Base-by-base conservation (phyloP, 92 coral and sea anemone genomes). In the Phenganax subtilis region DNA sequence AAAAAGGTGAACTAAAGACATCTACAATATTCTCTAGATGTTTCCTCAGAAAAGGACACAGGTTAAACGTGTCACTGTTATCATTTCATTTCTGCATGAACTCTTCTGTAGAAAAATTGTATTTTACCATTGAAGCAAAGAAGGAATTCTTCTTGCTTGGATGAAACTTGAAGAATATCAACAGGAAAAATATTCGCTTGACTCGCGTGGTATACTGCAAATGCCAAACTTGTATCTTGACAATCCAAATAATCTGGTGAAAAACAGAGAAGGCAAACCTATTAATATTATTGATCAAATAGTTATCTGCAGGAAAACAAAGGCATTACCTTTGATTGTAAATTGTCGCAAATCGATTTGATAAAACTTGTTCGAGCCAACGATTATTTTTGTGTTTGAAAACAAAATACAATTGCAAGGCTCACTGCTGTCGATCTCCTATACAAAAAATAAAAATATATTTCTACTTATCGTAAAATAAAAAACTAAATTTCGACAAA, bases 361-460 rank as follows among this genome's bases (percentile, higher is more conserved):
- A 86, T 96, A 92, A 71, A 92, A 92, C 90, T 89, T 92, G 86
- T 90, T 93, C 16, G 96, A 92, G n/a, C 99, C 99, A 80, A 87
- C 93, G 31, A 96, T 90, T 59, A 96, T 93, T 81, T 89, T 80
- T 78, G 84, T 80, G 10, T 86, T 84, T 11, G 96, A 84, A 75
- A 96, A 96, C 83, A 92, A 87, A 66, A 96, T 90, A 75, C 99
- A 96, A 87, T 91, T 96, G 82, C 99, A 96, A 1, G 99, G 99
- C 31, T 96, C 99, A 58, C 91, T 87, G 44, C 97, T 92, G 79
- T 96, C 99, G 25, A 96, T 85, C 67, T 96, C 99, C 96, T 93
- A 80, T 51, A 56, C 64, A 73, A 16, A 31, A 11, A 51, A 20
- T 30, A 51, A 29, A 30, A 14, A 71, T 30, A 10, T 37, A 1